Base-by-base conservation (phyloP, 2,888 invertebrate genomes). In the Keiferia lycopersicella region DNA sequence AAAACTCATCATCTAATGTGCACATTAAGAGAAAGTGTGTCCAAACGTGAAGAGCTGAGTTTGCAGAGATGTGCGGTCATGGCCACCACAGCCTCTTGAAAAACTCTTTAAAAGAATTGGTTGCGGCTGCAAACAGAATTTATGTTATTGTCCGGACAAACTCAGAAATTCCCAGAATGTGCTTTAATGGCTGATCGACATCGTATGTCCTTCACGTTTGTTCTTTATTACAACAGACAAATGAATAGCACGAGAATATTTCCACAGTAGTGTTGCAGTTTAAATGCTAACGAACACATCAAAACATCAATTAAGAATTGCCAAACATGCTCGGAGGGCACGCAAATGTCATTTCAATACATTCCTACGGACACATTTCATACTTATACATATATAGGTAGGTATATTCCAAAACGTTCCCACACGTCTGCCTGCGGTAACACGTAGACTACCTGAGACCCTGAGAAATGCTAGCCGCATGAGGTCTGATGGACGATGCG, bases 21-120 rank as follows among this genome's bases (percentile, higher is more conserved):
- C 71, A 73, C 71, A 72, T 74, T 68, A 69, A 75, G 82, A 76
- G 85, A 84, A 84, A 84, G 85, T 83, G 77, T 75, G 73, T 73
- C 76, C 73, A 73, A 80, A 77, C 73, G 71, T 75, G 75, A 71
- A 71, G 71, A 75, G 69, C 63, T 65, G 67, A 66, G 70, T 70
- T 67, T 68, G 67, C 67, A 62, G 66, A 59, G 64, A 69, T 68
- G 61, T 66, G 64, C 53, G 68, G 39, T 66, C 66, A 64, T 61
- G 61, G 61, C 45, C 60, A 60, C 20, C 60, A 56, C 56, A 30
- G 6, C 10, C 50, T 50, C 20, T 34, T 34, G n/a, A 34, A 34
- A 34, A 34, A 10, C 20, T 50, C 1, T 6, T n/a, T 16, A 39
- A 39, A 39, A 39, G 3, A 41, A 41, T 30, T 4, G 6, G 34